Conservation (phyloP, 2,113 vertebrate species). For the Myrmecophaga tridactyla region DNA sequence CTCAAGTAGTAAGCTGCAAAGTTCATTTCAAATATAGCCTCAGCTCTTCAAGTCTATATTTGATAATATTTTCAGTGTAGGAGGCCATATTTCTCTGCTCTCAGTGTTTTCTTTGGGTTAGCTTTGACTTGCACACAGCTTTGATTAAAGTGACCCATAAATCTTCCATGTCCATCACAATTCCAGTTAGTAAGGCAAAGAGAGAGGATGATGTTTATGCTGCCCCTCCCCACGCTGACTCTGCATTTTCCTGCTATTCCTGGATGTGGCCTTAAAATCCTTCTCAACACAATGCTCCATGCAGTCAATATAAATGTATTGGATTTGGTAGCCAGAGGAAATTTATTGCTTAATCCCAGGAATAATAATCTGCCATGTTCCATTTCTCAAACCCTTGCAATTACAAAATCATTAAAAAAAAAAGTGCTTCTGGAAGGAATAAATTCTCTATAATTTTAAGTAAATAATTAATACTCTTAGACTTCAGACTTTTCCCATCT, state of each 20-base stretch:
- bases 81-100: not conserved
- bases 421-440: not conserved
- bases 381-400: not conserved
- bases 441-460: not conserved
- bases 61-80: not conserved
- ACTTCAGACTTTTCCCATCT: not conserved
- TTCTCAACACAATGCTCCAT: not conserved
- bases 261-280: not conserved
- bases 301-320: not conserved
- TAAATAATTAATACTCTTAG: not conserved
- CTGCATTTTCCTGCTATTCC: not conserved
- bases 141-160: slow-evolving; percentile 36
- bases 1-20: not conserved
- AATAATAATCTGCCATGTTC: not conserved
- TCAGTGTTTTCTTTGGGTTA: not conserved
- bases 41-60: not conserved
- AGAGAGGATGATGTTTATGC: not conserved
- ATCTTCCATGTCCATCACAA: not conserved
- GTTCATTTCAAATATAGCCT: not conserved
- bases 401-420: slow-evolving; percentile 6
- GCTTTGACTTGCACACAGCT: not conserved
- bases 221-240: not conserved
- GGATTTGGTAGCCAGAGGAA: slow-evolving; percentile 7
- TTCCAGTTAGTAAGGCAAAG: not conserved
- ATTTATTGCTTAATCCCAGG: not conserved